Evolutionary conservation across 2,797 vertebrate genomes (phyloP).

Genomic region (Hoplostethus mediterraneus): DNA sequence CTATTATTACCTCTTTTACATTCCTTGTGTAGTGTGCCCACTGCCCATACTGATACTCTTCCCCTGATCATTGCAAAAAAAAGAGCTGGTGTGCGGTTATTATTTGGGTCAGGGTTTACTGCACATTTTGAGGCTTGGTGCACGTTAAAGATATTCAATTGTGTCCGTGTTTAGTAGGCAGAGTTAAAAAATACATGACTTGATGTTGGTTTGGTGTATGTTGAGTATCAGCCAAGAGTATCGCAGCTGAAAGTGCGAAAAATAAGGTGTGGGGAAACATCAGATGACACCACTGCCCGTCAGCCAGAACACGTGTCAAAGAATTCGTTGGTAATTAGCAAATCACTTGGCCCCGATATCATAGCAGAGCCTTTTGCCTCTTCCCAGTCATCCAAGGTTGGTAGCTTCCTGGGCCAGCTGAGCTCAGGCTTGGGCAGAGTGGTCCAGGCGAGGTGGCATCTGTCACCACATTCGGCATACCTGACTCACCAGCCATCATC

Average conservation of each 20-base stretch:
- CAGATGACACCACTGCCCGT: slow-evolving; percentile 48
- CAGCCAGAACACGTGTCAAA: slow-evolving; percentile 43
- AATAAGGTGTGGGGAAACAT: slow-evolving; percentile 57
- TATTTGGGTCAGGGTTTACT: slow-evolving; percentile 25
- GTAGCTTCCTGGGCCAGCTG: slow-evolving; percentile 40
- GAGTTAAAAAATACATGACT: slow-evolving; percentile 40
- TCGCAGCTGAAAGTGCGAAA: slow-evolving; percentile 41
- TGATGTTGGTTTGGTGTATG: slow-evolving; percentile 32
- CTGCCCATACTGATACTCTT: slow-evolving; percentile 9
- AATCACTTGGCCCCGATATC: slow-evolving; percentile 44
- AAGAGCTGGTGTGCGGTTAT: slow-evolving; percentile 34
- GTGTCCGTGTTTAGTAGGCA: slow-evolving; percentile 10
- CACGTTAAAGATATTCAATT: slow-evolving; percentile 23
- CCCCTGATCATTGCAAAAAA: slow-evolving; percentile 13
- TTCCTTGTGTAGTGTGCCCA: slow-evolving; percentile 40
- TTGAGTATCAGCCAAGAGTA: slow-evolving; percentile 28
- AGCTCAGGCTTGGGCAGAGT: slow-evolving; percentile 41
- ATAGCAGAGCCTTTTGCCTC: slow-evolving; percentile 40
- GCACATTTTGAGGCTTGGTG: slow-evolving; percentile 23
- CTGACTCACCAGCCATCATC: slow-evolving; percentile 60
- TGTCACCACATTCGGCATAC: slow-evolving; percentile 53
- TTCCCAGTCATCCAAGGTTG: slow-evolving; percentile 49
- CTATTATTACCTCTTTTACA: slow-evolving; percentile 37
- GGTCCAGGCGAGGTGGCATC: slow-evolving; percentile 52
- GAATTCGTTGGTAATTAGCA: slow-evolving; percentile 43